These are phyloP conservation scores for Prenolepis imparis DNA, from an alignment of 2,888 invertebrate genomes.

Conservation along the genomic window DNA sequence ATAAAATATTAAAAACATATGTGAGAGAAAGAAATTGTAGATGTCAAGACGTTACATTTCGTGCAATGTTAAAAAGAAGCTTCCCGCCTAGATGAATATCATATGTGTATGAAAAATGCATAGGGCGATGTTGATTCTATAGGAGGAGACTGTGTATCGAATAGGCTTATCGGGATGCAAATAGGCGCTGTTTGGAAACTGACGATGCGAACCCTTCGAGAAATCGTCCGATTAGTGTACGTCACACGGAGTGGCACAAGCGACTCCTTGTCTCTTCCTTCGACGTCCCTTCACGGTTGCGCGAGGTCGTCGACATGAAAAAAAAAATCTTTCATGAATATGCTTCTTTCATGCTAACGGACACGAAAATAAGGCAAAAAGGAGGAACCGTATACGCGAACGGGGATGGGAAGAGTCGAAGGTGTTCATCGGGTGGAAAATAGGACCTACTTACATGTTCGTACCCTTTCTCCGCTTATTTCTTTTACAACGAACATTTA, in stretches of 20 bases:
- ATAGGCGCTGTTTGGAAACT: slow-evolving; percentile 61
- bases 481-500: not conserved
- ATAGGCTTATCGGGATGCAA: slow-evolving; percentile 67
- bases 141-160: slow-evolving; percentile 24
- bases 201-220: slow-evolving; percentile 59
- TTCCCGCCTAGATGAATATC: not conserved
- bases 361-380: slow-evolving; percentile 72
- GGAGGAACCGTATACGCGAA: slow-evolving; percentile 23
- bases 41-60: not conserved
- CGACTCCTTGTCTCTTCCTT: slow-evolving; percentile 70
- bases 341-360: slow-evolving; percentile 74
- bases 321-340: slow-evolving; percentile 73
- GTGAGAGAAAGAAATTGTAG: not conserved
- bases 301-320: slow-evolving; percentile 51
- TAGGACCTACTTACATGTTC: slow-evolving; percentile 49
- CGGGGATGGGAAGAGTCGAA: slow-evolving; percentile 37
- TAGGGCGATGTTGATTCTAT: slow-evolving; percentile 20
- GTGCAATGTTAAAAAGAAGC: not conserved
- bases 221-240: slow-evolving; percentile 47
- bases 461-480: slow-evolving; percentile 24
- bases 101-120: slow-evolving; percentile 29
- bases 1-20: not conserved
- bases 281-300: slow-evolving; percentile 62
- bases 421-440: slow-evolving; percentile 46
- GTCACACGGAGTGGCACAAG: slow-evolving; percentile 65